phyloP scores from a whole-genome alignment of 1,140 invertebrate species.

The Goniozus legneri region DNA sequence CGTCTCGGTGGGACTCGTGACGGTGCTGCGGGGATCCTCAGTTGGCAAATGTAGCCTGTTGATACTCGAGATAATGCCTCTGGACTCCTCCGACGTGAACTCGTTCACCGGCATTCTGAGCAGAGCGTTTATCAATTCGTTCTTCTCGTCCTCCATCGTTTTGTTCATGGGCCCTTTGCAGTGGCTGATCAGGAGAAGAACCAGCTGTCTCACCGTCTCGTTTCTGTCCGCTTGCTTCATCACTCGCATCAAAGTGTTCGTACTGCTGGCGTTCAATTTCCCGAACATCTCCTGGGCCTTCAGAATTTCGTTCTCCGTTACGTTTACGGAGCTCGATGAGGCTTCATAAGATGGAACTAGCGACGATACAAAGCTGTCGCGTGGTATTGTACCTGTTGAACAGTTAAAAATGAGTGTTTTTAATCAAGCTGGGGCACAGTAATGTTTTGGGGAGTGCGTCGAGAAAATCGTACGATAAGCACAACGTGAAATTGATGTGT shows the following conservation, averaged over 20 bases:
- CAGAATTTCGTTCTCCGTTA: constrained; percentile 55
- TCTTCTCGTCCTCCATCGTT: constrained; percentile 64
- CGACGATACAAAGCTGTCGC: too few species aligned
- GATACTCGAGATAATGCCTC: constrained; percentile 39
- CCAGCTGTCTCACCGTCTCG: constrained; percentile 68
- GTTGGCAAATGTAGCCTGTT: constrained; percentile 37
- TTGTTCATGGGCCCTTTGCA: constrained; percentile 64
- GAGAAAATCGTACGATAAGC: too few species aligned
- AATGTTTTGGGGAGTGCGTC: too few species aligned
- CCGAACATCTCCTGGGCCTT: constrained; percentile 72
- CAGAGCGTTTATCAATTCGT: constrained; percentile 64
- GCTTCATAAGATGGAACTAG: too few species aligned
- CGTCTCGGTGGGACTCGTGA: constrained; percentile 4
- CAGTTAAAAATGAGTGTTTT: too few species aligned
- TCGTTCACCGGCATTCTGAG: constrained; percentile 58
- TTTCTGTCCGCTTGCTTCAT: constrained; percentile 78
- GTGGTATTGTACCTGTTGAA: too few species aligned
- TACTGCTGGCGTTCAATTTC: constrained; percentile 70
- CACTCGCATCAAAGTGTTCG: constrained; percentile 69
- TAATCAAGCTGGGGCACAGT: too few species aligned
- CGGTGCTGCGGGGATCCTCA: too few species aligned
- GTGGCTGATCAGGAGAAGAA: constrained; percentile 72
- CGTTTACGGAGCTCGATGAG: constrained; percentile 25
- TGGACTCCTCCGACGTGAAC: constrained; percentile 42
- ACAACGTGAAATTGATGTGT: too few species aligned